phyloP scores from a whole-genome alignment of 2,797 vertebrate genomes.

The Falco peregrinus region DNA sequence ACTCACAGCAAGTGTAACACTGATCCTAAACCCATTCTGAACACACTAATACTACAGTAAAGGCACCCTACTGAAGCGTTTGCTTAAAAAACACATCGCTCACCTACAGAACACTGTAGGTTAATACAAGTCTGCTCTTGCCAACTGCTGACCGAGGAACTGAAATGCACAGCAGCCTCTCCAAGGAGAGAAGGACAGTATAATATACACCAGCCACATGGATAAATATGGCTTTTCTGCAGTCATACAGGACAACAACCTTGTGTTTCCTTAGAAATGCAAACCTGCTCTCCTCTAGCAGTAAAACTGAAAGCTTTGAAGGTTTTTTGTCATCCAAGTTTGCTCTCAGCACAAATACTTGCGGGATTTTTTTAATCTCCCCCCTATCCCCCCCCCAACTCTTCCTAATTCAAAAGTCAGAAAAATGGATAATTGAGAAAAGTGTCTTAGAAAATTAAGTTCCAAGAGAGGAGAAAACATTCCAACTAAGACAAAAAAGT shows the following conservation, averaged over 20 bases:
- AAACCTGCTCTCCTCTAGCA: not conserved
- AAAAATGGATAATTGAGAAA: not conserved
- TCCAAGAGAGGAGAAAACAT: not conserved
- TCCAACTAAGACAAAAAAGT: not conserved
- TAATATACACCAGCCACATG: not conserved
- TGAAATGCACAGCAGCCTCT: not conserved
- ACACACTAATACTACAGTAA: not conserved
- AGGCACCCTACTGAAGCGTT: not conserved
- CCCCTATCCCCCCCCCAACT: no score
- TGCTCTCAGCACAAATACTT: not conserved
- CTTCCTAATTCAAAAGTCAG: not conserved
- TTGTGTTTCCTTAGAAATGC: not conserved
- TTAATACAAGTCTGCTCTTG: not conserved
- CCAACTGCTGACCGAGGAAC: not conserved
- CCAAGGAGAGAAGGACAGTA: rapidly evolving
- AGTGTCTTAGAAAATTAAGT: not conserved
- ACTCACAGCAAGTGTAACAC: not conserved
- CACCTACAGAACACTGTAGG: no score
- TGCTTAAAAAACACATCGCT: not conserved
- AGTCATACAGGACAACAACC: not conserved
- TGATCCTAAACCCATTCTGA: not conserved
- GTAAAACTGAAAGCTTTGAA: not conserved
- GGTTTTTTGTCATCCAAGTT: not conserved
- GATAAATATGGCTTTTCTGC: not conserved
- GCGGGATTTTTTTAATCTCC: not conserved